Percentiles rank a stretch among this genome's conserved stretches.
Conservation (phyloP, 2,113 vertebrate genomes). For the Tylochromis polylepis region DNA sequence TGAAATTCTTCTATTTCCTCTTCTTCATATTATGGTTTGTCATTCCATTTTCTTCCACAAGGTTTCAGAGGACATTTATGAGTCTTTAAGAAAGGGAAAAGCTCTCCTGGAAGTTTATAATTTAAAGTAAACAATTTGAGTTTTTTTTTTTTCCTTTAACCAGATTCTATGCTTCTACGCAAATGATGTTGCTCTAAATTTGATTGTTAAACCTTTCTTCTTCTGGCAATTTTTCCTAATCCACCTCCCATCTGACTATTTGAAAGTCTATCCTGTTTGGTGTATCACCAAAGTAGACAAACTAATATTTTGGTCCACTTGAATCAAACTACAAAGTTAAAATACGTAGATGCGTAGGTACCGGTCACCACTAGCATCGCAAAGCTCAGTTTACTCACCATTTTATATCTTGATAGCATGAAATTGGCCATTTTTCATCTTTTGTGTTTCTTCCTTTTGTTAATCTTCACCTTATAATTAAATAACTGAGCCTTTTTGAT, state of each 20-base stretch:
- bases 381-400: not conserved
- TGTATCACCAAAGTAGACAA: not conserved
- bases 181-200: not conserved
- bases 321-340: not conserved
- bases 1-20: not conserved
- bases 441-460: not conserved
- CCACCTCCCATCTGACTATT: not conserved
- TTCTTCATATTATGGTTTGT: not conserved
- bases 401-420: not conserved
- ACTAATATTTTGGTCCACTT: not conserved
- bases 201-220: not conserved
- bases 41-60: not conserved
- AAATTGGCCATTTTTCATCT: not conserved
- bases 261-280: not conserved
- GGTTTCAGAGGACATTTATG: not conserved
- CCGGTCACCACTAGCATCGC: not conserved
- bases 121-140: not conserved
- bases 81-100: not conserved
- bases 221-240: not conserved
- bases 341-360: not conserved
- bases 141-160: fast-evolving
- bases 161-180: not conserved
- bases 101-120: not conserved
- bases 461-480: not conserved
- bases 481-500: not conserved